These are phyloP conservation scores for Argentina silus DNA, from an alignment of 2,797 vertebrate genomes.

Conservation along the genomic window DNA sequence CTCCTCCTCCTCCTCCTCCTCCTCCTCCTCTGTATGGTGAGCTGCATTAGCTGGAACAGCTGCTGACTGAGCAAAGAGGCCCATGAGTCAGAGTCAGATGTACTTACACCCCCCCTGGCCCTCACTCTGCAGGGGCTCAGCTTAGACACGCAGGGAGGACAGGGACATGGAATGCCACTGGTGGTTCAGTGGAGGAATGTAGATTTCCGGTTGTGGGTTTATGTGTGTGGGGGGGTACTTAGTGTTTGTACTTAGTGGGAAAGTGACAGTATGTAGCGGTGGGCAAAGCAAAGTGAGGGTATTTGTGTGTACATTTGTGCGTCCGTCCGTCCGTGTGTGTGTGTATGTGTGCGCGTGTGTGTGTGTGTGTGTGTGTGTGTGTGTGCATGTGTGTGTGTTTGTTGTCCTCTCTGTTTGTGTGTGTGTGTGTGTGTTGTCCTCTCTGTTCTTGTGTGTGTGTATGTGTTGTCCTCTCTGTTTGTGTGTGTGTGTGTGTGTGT, in stretches of 20 bases:
- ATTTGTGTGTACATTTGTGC: too few species aligned
- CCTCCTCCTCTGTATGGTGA: not conserved
- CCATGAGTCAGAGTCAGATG: not conserved
- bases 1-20: not conserved
- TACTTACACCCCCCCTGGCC: not conserved
- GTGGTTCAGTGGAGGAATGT: not conserved
- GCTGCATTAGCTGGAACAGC: not conserved
- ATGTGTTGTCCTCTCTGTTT: too few species aligned
- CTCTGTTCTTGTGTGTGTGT: too few species aligned
- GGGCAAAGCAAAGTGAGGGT: too few species aligned
- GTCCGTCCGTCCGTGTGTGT: too few species aligned
- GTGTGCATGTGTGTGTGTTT: too few species aligned
- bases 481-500: too few species aligned
- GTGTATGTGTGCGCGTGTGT: too few species aligned
- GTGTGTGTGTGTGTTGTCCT: too few species aligned
- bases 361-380: too few species aligned
- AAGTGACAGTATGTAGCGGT: too few species aligned
- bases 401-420: too few species aligned
- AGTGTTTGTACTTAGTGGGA: not conserved
- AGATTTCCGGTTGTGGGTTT: not conserved
- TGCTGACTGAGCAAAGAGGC: not conserved
- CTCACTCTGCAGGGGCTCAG: not conserved
- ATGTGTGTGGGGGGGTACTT: constrained; percentile 6
- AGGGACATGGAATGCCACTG: not conserved
- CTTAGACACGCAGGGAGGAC: not conserved